Evolutionary conservation across 2,888 invertebrate genomes (phyloP).

Genomic region (Pseudoips prasinana): DNA sequence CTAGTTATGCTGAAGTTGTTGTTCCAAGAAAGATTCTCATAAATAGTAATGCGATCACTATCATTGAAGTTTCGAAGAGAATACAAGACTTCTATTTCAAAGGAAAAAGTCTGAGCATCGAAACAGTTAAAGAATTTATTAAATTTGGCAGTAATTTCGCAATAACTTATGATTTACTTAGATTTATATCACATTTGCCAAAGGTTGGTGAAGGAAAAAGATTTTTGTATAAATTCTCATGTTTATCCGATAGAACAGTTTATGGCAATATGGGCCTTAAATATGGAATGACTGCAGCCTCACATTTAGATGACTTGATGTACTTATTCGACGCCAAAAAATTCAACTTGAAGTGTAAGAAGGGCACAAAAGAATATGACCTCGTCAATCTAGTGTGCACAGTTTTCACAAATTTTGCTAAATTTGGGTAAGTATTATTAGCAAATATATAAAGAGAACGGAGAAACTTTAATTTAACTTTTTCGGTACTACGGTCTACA

Average conservation of each 20-base stretch:
- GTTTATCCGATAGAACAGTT: constrained; percentile 47
- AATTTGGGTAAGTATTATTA: constrained; percentile 57
- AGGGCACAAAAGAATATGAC: constrained; percentile 39
- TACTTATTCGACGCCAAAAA: constrained; percentile 50
- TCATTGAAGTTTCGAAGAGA: constrained; percentile 39
- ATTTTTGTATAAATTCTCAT: constrained; percentile 35
- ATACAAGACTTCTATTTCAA: constrained; percentile 48
- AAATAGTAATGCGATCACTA: constrained; percentile 24
- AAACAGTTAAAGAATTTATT: constrained; percentile 37
- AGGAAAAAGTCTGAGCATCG: constrained; percentile 26
- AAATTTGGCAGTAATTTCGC: constrained; percentile 29
- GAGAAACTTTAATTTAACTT: too few relatives aligned
- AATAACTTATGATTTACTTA: constrained; percentile 34
- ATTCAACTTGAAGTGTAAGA: constrained; percentile 39
- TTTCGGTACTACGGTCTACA: background rate
- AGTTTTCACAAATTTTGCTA: constrained; percentile 59
- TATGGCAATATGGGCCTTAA: constrained; percentile 36
- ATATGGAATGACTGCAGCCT: constrained; percentile 43
- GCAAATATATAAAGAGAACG: too few relatives aligned
- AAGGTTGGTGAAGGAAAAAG: constrained; percentile 13
- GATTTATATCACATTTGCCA: constrained; percentile 16
- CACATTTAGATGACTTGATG: constrained; percentile 56
- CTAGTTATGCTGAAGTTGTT: constrained; percentile 41
- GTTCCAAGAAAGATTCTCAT: constrained; percentile 45
- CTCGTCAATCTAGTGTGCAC: constrained; percentile 47